Percentiles rank a stretch among this genome's conserved stretches.
These are phyloP conservation scores for Garrulus glandarius DNA, from an alignment of 2,797 vertebrate species.

Conservation along the genomic window DNA sequence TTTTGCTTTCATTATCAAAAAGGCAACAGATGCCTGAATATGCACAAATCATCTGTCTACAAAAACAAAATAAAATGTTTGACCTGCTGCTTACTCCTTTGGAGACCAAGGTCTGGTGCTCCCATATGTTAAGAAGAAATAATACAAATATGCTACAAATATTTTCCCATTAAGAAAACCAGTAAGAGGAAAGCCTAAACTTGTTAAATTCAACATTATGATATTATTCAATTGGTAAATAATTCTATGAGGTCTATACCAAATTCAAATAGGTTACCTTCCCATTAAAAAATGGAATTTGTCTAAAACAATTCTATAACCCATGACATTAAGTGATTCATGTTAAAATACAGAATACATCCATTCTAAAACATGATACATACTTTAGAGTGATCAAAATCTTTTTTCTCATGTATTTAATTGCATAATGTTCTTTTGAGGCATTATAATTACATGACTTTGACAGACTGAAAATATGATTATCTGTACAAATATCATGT, in stretches of 20 bases:
- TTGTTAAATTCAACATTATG: not conserved
- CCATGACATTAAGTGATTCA: not conserved
- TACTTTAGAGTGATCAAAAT: not conserved
- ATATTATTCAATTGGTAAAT: not conserved
- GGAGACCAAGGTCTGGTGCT: not conserved
- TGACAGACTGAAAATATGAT: not conserved
- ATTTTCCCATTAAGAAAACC: not conserved
- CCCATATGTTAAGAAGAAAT: not conserved
- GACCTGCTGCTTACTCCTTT: not conserved
- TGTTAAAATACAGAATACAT: not conserved
- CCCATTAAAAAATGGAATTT: not conserved
- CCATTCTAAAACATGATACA: not conserved
- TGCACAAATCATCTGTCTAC: not conserved
- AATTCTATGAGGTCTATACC: not conserved
- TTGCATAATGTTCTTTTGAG: not conserved
- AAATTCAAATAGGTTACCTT: not conserved
- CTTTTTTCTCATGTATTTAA: not conserved
- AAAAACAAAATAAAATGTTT: not conserved
- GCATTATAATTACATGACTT: not conserved
- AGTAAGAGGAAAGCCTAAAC: not conserved
- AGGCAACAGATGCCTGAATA: not conserved
- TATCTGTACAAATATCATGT: not conserved
- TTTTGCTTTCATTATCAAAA: not conserved
- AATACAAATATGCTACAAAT: not conserved
- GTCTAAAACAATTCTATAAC: not conserved